Conservation (phyloP, 2,113 vertebrate genomes). For the Herpailurus yagouaroundi region DNA sequence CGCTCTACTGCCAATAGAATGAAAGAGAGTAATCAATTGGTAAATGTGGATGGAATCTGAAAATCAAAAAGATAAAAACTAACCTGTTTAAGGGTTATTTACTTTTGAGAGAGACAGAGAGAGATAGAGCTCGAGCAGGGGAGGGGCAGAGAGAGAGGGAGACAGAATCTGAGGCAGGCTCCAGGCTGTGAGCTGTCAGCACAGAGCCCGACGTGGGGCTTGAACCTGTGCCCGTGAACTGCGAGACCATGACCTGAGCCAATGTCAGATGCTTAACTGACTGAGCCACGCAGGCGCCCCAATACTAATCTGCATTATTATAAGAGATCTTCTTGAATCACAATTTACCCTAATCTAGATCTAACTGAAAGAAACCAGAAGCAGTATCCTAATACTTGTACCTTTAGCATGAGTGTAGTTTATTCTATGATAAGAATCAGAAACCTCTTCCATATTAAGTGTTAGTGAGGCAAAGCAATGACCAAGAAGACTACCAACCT, state of each 20-base stretch:
- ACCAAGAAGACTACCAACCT: not conserved
- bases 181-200: too few relatives aligned
- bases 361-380: constrained; percentile 49
- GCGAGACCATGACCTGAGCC: too few relatives aligned
- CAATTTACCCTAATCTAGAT: not conserved
- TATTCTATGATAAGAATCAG: constrained; percentile 27
- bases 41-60: constrained; percentile 21
- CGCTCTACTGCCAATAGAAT: not conserved
- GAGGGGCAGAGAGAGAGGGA: too few relatives aligned
- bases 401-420: not conserved
- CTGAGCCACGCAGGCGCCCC: too few relatives aligned
- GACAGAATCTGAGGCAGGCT: too few relatives aligned
- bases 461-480: not conserved
- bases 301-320: constrained; percentile 19
- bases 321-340: not conserved
- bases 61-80: constrained; percentile 15
- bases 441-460: not conserved
- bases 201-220: too few relatives aligned
- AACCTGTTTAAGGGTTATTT: not conserved
- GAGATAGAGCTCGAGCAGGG: too few relatives aligned
- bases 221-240: too few relatives aligned
- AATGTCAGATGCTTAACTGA: too few relatives aligned
- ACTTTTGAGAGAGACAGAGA: too few relatives aligned
- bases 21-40: constrained; percentile 23
- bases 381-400: not conserved